Evolutionary conservation across 1,140 invertebrate species (phyloP).

Genomic region (Cyphomyrmex costatus): DNA sequence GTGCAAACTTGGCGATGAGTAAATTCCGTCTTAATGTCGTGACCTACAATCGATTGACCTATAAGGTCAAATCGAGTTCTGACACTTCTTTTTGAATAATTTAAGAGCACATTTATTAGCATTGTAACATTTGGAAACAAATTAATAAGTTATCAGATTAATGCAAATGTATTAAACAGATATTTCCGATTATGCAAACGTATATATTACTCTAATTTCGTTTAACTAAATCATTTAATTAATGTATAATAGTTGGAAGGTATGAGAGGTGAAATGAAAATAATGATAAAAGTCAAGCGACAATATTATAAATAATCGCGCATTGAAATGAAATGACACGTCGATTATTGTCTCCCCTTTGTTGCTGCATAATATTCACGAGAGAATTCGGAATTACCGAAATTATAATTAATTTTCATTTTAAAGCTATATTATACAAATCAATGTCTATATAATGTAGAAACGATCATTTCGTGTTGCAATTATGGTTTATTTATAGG

Average conservation of each 20-base stretch:
- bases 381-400: constrained; percentile 10
- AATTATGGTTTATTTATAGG: constrained; percentile 29
- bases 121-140: neutral
- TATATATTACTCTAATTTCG: neutral
- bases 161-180: constrained; percentile 19
- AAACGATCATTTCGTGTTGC: constrained; percentile 4
- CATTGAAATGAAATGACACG: neutral
- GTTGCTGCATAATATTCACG: neutral
- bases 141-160: neutral
- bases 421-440: constrained; percentile 15
- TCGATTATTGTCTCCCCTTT: constrained; percentile 9
- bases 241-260: neutral
- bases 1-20: constrained; percentile 29
- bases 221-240: constrained; percentile 1
- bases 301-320: neutral
- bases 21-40: constrained; percentile 34
- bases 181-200: neutral
- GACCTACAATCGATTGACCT: constrained; percentile 25
- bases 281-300: constrained; percentile 1
- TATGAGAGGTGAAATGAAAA: neutral
- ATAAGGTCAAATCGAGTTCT: neutral
- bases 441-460: constrained; percentile 9
- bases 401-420: constrained; percentile 27
- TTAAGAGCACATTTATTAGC: neutral
- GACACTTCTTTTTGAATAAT: neutral